These are phyloP conservation scores for Apogon hyalosoma DNA, from an alignment of 2,797 vertebrate genomes.

Conservation along the genomic window DNA sequence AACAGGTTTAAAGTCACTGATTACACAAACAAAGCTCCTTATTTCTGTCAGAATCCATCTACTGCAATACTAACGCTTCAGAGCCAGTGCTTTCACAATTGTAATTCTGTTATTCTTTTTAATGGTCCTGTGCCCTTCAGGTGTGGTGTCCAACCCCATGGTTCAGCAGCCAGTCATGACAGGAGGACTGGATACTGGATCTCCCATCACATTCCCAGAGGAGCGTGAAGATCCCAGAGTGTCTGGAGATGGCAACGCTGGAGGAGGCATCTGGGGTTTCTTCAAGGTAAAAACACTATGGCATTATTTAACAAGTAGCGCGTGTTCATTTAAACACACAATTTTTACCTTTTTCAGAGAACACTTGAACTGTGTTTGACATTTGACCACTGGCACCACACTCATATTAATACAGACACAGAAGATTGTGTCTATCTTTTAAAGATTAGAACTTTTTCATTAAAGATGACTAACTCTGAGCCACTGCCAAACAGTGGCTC, in stretches of 20 bases:
- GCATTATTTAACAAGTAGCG: not conserved
- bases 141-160: conserved; percentile 86
- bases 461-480: too few species aligned
- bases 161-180: conserved; percentile 86
- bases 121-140: conserved; percentile 58
- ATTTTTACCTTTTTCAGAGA: too few species aligned
- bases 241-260: conserved; percentile 61
- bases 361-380: too few species aligned
- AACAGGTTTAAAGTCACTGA: too few species aligned
- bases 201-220: conserved; percentile 96
- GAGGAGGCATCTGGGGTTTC: conserved; percentile 94
- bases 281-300: conserved; percentile 87
- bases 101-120: not conserved
- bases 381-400: too few species aligned
- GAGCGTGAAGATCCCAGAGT: conserved; percentile 90
- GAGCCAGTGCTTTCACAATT: not conserved
- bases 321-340: too few species aligned
- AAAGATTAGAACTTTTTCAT: too few species aligned
- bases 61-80: not conserved
- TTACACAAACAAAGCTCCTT: too few species aligned
- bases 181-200: conserved; percentile 78
- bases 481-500: too few species aligned
- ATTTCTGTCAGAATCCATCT: too few species aligned
- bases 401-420: too few species aligned
- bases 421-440: too few species aligned